Percentiles rank a stretch among this genome's conserved stretches.
phyloP scores from a whole-genome alignment of 2,888 invertebrate species.

The Drosophila atripex region DNA sequence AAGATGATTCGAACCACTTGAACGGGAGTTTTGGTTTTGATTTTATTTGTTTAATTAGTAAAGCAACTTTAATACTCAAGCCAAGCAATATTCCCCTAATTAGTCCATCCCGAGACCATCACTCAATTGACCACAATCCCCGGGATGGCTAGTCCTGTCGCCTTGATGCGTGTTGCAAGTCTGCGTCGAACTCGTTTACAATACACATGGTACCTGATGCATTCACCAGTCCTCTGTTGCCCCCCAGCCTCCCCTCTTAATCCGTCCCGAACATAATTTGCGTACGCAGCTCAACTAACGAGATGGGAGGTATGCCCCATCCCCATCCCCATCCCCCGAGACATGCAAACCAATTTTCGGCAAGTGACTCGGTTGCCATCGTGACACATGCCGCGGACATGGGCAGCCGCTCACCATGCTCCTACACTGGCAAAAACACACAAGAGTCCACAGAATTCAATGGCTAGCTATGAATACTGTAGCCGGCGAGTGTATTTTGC shows the following conservation, averaged over 20 bases:
- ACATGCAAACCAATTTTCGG: constrained; percentile 78
- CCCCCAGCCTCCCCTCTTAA: not conserved
- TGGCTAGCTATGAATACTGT: not conserved
- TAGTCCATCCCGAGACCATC: not conserved
- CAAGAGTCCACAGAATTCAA: not conserved
- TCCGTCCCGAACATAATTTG: constrained; percentile 52
- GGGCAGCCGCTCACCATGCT: constrained; percentile 10
- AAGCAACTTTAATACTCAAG: not conserved
- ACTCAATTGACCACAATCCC: not conserved
- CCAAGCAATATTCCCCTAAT: not conserved
- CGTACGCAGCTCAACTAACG: constrained; percentile 67
- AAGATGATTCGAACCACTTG: not conserved
- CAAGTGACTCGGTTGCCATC: constrained; percentile 74
- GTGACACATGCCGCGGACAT: constrained; percentile 67
- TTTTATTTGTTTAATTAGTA: not conserved
- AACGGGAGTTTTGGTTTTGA: not conserved
- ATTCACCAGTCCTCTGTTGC: not conserved
- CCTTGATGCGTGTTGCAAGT: constrained; percentile 30
- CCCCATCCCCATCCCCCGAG: constrained; percentile 31
- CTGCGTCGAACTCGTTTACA: constrained; percentile 61
- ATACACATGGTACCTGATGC: constrained; percentile 56
- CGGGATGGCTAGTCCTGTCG: constrained; percentile 9
- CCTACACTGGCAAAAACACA: constrained; percentile 1
- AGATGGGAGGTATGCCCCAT: constrained; percentile 34
- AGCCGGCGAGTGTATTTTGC: constrained; percentile 23